Evolutionary conservation across 2,113 vertebrate species (phyloP), one percentile per base, ranked within the genome.

Genomic region (Semnornis frantzii): DNA sequence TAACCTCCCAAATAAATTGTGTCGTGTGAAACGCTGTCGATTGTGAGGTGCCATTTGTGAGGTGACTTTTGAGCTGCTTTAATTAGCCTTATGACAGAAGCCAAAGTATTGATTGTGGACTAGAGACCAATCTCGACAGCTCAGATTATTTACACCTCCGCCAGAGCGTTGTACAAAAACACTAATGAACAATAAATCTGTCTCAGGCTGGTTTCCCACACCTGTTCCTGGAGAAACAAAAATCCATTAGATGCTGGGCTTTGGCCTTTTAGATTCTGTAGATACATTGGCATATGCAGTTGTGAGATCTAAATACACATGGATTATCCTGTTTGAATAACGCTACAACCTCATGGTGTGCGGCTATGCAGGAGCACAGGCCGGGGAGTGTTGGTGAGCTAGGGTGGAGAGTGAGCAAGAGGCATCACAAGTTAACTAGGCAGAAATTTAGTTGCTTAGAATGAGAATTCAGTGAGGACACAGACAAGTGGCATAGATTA

Each of bases 121-220:
- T 97, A 92, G 98, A 98, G 97, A 98, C 98, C 97, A 96, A 63
- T 97, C 97, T 97, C 97, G 97, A 97, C 98, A 97, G 96, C 97
- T 98, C 78, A 39, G 93, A 97, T 98, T 98, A 98, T 98, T 98
- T 98, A 98, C 95, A 97, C 95, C 97, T 98, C 97, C 92, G 96
- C 95, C 96, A 97, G 97, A 97, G 94, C 97, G 94, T 98, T 97
- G 97, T 97, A 97, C 97, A 97, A 98, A 98, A 97, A 97, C 98
- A 97, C 98, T 98, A 98, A 98, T 98, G 98, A 98, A 97, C 98
- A 97, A 98, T 98, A 98, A 98, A 98, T 98, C 97, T 98, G 95
- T 95, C 75, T 39, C 88, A 91, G 89, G 89, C 97, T 97, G 74
- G 96, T 97, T 95, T 96, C 87, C 97, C 95, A 98, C 98, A 98